Percentiles rank a stretch among this genome's conserved stretches.
Evolutionary conservation across 2,113 vertebrate species (phyloP).

Genomic region (Paraplagusia blochii): DNA sequence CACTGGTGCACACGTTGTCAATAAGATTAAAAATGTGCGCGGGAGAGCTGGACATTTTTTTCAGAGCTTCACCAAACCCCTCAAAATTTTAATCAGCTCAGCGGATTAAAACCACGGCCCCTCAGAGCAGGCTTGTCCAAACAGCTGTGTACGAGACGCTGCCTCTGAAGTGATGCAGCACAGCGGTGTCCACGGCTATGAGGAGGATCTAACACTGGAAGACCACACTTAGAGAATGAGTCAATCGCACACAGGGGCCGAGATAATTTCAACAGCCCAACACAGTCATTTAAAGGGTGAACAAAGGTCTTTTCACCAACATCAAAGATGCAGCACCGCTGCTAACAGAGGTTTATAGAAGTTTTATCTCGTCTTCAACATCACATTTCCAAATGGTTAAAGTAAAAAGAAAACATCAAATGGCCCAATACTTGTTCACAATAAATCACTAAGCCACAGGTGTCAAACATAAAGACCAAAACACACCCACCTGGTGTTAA

Average conservation of each 20-base stretch:
- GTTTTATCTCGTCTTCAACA: slow-evolving; percentile 63
- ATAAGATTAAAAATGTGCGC: slow-evolving; percentile 35
- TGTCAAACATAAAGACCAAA: neutral
- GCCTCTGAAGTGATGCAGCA: slow-evolving; percentile 45
- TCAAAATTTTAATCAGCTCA: slow-evolving; percentile 57
- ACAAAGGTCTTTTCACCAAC: slow-evolving; percentile 64
- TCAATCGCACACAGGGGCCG: slow-evolving; percentile 64
- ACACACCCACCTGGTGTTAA: no score
- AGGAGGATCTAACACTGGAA: slow-evolving; percentile 38
- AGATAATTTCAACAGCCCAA: slow-evolving; percentile 56
- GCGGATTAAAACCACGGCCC: slow-evolving; percentile 58
- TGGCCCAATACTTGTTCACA: slow-evolving; percentile 52
- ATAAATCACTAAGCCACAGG: slow-evolving; percentile 38
- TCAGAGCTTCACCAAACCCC: slow-evolving; percentile 42
- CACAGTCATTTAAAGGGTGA: slow-evolving; percentile 38
- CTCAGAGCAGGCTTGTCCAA: slow-evolving; percentile 62
- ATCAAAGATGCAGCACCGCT: slow-evolving; percentile 61
- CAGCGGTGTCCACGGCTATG: slow-evolving; percentile 39
- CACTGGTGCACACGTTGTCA: slow-evolving; percentile 13
- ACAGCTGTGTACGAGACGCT: slow-evolving; percentile 62
- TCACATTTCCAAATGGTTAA: slow-evolving; percentile 40
- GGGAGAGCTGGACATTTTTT: slow-evolving; percentile 52
- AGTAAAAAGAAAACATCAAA: slow-evolving; percentile 42
- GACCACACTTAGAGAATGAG: slow-evolving; percentile 50
- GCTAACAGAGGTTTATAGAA: slow-evolving; percentile 53